Base-by-base conservation (phyloP, 2,888 invertebrate species). In the Pomacea canaliculata region DNA sequence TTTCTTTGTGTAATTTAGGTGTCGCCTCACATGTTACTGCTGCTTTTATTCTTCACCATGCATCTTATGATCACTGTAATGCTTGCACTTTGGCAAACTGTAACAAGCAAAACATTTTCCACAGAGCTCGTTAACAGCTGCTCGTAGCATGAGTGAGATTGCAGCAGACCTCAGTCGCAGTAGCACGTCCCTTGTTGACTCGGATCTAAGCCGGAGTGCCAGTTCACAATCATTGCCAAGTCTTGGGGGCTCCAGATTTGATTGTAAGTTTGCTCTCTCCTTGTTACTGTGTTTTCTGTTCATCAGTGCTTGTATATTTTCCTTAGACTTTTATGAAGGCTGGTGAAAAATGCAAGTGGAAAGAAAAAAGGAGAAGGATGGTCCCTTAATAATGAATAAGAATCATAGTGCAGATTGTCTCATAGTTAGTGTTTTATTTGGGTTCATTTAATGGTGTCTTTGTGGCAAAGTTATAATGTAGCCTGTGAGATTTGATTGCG, bases 161-260 rank as follows among this genome's bases (percentile, higher is more conserved):
- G 90, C 89, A 0, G 85, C 86, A 13, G 89, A 89, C 70, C 83
- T 90, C 59, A 87, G 87, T 71, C 84, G 86, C 51, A 89, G 88
- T 77, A 87, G 86, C 9, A 84, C 88, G 9, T 89, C 89, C 0
- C 80, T 90, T 48, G 85, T 86, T 13, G 87, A 88, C 48, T 88
- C 89, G 9, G 88, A 87, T 56, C 83, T 89, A 72, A 88, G 89
- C 79, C 87, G 88, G 51, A 88, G 87, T 76, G 86, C 87, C 77
- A 90, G 90, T 77, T 87, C 88, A 18, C 87, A 87, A 70, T 89
- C 89, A 77, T 83, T 90, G 73, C 86, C 88, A 37, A 87, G 86
- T 79, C 84, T 87, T 7, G 81, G 83, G 49, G 82, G 86, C 12
- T 88, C 88, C 70, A 84, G 86, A 82, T 85, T 86, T 78, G 87